phyloP scores from a whole-genome alignment of 2,888 invertebrate genomes.

The Tetragonula carbonaria region DNA sequence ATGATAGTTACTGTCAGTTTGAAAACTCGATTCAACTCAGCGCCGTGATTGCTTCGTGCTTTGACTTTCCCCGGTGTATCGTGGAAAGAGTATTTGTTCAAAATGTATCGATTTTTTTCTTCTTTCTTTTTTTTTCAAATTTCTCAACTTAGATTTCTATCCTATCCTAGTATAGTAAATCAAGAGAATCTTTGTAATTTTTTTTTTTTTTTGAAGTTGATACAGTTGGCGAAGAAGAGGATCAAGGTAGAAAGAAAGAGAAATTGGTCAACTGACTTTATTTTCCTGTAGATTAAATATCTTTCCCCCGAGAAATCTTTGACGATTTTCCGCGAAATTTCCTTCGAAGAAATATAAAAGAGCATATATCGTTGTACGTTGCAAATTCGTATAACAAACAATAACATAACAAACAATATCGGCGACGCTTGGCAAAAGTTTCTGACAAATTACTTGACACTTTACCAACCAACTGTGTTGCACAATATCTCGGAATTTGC shows the following conservation, averaged over 20 bases:
- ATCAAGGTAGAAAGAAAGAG: not conserved
- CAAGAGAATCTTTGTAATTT: not conserved
- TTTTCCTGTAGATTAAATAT: constrained; percentile 18
- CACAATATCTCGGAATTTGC: constrained; percentile 33
- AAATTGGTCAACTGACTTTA: not conserved
- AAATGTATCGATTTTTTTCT: constrained; percentile 19
- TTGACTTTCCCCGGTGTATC: constrained; percentile 47
- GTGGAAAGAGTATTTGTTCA: not conserved
- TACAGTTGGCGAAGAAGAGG: not conserved
- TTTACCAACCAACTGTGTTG: constrained; percentile 30
- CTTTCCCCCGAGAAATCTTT: not conserved
- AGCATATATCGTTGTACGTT: not conserved
- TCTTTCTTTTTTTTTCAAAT: constrained; percentile 7
- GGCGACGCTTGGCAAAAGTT: constrained; percentile 34
- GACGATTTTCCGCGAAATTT: not conserved
- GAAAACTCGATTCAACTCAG: constrained; percentile 52
- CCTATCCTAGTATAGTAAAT: too few species aligned
- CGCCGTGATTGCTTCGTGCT: constrained; percentile 65
- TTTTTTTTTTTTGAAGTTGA: not conserved
- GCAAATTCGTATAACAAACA: constrained; percentile 42
- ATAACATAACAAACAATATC: constrained; percentile 31
- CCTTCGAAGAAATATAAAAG: not conserved
- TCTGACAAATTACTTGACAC: constrained; percentile 47
- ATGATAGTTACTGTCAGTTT: constrained; percentile 39
- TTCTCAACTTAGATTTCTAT: not conserved